Base-by-base conservation (phyloP, 2,797 vertebrate genomes). In the Cuniculus paca region DNA sequence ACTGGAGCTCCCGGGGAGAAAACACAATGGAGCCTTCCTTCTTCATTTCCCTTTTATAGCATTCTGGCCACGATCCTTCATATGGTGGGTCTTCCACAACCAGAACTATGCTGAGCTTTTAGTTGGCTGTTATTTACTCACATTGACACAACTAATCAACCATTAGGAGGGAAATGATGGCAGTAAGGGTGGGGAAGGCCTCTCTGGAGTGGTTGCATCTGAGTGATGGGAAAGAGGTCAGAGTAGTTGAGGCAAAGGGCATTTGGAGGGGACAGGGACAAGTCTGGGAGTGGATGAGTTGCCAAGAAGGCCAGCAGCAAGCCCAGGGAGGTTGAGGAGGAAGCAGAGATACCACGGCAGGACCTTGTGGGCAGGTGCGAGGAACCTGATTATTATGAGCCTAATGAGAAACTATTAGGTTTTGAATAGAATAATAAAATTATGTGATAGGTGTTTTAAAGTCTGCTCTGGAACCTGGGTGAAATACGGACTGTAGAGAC, bases 371-470 rank as follows among this genome's bases (percentile, higher is more conserved):
- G 24, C 42, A 26, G 52, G 79, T 42, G 42, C 24, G 52, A 45
- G 39, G 36, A 72, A 34, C 36, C 36, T 81, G n/a, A 88, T 39
- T 70, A 61, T 70, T 77, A 52, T 10, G 50, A 42, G 26, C 74
- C 77, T 8, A 28, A 19, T 56, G 9, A 26, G 28, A 87, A 90
- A 85, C 58, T 45, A 70, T 54, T 19, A 61, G 54, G 2, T 24
- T 90, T 84, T 84, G 48, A 94, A 58, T 36, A 12, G 22, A 58
- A 39, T 28, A 80, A 77, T 79, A 84, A 42, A 94, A 80, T 60
- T 52, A 75, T 4, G 20, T 2, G 0, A 74, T 19, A 63, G 2
- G 45, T 2, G 24, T 65, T 81, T 88, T 89, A 74, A 92, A 50
- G 56, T 39, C 14, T 80, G 24, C n/a, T 68, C 24, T 92, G 90